These are phyloP conservation scores for Pterostichus niger DNA, from an alignment of 2,888 invertebrate genomes.

Conservation along the genomic window DNA sequence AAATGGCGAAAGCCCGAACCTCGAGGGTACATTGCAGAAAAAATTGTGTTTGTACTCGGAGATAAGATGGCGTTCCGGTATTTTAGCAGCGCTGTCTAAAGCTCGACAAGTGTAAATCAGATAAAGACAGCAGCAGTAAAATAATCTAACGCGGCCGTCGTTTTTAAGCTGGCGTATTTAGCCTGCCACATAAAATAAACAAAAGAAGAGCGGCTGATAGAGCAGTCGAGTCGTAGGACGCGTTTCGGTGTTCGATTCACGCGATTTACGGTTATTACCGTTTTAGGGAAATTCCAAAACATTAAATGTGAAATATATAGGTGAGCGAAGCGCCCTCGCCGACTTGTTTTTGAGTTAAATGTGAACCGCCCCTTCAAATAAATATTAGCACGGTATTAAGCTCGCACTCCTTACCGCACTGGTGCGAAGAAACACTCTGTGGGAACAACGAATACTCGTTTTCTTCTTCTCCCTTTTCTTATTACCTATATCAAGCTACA, in stretches of 20 bases:
- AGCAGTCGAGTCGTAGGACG: constrained; percentile 18
- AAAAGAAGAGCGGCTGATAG: constrained; percentile 60
- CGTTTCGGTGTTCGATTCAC: constrained; percentile 47
- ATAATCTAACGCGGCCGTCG: constrained; percentile 20
- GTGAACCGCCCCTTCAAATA: constrained; percentile 54
- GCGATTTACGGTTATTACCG: constrained; percentile 63
- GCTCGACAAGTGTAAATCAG: constrained; percentile 42
- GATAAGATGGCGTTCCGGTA: constrained; percentile 38
- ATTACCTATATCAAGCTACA: constrained; percentile 21
- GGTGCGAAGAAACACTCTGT: constrained; percentile 31
- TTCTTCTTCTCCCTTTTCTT: constrained; percentile 34
- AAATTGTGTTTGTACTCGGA: constrained; percentile 29
- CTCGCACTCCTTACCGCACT: neutral
- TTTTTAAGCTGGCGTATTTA: constrained; percentile 60
- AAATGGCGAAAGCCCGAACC: constrained; percentile 17
- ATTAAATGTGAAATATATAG: constrained; percentile 64
- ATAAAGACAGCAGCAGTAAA: constrained; percentile 26
- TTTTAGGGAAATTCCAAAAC: constrained; percentile 65
- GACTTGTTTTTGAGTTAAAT: constrained; percentile 64
- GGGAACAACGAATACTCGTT: constrained; percentile 16
- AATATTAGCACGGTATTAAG: constrained; percentile 44
- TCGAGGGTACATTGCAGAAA: constrained; percentile 35
- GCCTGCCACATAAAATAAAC: constrained; percentile 62
- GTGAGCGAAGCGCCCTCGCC: constrained; percentile 31
- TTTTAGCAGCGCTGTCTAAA: constrained; percentile 1